A percentile compares a stretch with the other conserved stretches of the same genome.
phyloP scores from a whole-genome alignment of 2,113 vertebrate genomes.

The Ceuthmochares aereus region DNA sequence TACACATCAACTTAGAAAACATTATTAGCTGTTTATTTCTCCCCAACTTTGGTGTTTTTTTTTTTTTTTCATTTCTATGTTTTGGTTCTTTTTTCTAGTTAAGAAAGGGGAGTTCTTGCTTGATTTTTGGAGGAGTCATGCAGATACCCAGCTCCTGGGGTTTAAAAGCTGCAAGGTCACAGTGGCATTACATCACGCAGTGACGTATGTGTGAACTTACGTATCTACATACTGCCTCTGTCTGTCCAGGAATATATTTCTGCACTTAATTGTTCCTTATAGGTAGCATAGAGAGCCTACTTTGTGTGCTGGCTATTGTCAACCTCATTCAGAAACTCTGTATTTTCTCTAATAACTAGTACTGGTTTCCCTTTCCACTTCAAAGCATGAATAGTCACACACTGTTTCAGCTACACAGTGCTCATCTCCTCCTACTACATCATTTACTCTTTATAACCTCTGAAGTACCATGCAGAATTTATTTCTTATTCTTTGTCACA shows the following conservation, averaged over 20 bases:
- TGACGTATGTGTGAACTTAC: neutral
- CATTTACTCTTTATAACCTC: neutral
- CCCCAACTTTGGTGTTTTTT: too few species aligned
- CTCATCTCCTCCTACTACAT: neutral
- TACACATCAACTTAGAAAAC: too few species aligned
- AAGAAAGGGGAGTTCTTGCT: neutral
- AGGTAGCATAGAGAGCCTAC: neutral
- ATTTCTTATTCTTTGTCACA: neutral
- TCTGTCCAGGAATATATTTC: neutral
- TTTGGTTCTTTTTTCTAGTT: too few species aligned
- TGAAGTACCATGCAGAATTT: neutral
- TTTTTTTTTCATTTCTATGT: neutral
- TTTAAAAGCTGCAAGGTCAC: neutral
- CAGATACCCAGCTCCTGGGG: accelerated
- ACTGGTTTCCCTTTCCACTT: neutral
- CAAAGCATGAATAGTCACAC: neutral
- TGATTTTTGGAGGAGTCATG: neutral
- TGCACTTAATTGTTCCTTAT: neutral
- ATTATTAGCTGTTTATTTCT: too few species aligned
- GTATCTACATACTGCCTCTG: neutral
- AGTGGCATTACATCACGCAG: neutral
- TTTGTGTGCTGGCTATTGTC: neutral
- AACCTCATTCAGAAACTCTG: neutral
- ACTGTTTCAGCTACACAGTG: neutral
- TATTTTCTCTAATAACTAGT: neutral